Evolutionary conservation across 64 coral and sea anemone species (phyloP).

Genomic region (Cladopsammia gracilis): DNA sequence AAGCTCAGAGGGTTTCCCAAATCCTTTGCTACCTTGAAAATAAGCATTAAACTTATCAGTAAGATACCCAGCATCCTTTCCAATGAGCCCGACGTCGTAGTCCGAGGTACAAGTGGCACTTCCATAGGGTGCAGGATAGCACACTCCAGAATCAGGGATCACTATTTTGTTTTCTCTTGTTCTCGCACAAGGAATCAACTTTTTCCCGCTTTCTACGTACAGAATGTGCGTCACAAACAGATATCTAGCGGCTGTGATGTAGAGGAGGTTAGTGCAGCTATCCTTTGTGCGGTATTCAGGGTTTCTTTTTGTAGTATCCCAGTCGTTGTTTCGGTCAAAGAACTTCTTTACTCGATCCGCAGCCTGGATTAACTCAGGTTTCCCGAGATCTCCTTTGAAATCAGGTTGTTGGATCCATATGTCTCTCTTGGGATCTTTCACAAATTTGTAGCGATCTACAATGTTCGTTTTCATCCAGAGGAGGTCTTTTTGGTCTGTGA

Average conservation of each 20-base stretch:
- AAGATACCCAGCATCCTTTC: constrained; percentile 26
- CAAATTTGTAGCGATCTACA: constrained; percentile 25
- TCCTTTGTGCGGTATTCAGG: too few relatives aligned
- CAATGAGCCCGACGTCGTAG: not conserved
- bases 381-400: constrained; percentile 34
- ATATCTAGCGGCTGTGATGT: too few relatives aligned
- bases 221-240: not conserved
- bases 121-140: constrained; percentile 74
- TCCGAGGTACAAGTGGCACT: not conserved
- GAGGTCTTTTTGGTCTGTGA: not conserved
- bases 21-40: constrained; percentile 41
- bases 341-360: constrained; percentile 36
- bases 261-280: not conserved
- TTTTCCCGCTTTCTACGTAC: constrained; percentile 7
- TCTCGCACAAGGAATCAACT: constrained; percentile 36
- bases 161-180: not conserved
- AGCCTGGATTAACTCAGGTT: not conserved
- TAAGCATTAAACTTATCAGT: constrained; percentile 24
- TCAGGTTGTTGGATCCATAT: not conserved
- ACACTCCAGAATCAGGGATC: constrained; percentile 29
- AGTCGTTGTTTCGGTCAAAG: constrained; percentile 49
- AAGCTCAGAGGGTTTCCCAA: constrained; percentile 66
- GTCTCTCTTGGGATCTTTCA: not conserved
- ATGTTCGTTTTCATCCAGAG: constrained; percentile 35
- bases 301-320: constrained; percentile 20